These are phyloP conservation scores for Sminthopsis crassicaudata DNA, from an alignment of 2,113 vertebrate genomes.

Conservation along the genomic window DNA sequence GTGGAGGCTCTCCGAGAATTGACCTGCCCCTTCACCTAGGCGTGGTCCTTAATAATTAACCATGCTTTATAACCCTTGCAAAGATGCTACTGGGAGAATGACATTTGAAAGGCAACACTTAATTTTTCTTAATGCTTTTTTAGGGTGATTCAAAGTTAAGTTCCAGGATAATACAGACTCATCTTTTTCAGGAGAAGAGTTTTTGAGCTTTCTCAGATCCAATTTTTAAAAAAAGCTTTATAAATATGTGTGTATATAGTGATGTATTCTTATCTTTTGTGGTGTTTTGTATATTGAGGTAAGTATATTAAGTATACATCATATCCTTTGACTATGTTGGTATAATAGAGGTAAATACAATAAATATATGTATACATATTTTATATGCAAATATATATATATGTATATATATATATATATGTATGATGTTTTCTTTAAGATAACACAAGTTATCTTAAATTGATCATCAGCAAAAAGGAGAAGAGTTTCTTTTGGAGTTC, in stretches of 20 bases:
- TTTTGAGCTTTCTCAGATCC: background rate
- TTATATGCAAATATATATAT: too few relatives aligned
- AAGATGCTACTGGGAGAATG: background rate
- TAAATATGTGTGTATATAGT: too few relatives aligned
- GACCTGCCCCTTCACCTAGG: too few relatives aligned
- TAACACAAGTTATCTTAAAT: background rate
- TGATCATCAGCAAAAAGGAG: slow-evolving; percentile 47
- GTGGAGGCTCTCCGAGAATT: too few relatives aligned
- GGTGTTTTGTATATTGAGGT: too few relatives aligned
- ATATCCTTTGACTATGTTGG: too few relatives aligned
- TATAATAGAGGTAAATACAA: too few relatives aligned
- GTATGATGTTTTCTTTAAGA: background rate
- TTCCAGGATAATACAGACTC: background rate
- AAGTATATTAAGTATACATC: too few relatives aligned
- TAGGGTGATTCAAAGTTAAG: background rate
- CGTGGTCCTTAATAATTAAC: too few relatives aligned
- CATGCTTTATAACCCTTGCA: background rate
- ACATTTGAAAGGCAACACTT: background rate
- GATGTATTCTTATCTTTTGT: too few relatives aligned
- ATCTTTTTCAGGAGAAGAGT: background rate
- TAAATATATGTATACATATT: too few relatives aligned
- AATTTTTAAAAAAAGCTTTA: background rate
- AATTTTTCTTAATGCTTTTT: background rate
- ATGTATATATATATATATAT: too few relatives aligned
- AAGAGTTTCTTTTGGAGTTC: slow-evolving; percentile 74